Base-by-base conservation (phyloP, 2,888 invertebrate genomes). In the Tillus elongatus region DNA sequence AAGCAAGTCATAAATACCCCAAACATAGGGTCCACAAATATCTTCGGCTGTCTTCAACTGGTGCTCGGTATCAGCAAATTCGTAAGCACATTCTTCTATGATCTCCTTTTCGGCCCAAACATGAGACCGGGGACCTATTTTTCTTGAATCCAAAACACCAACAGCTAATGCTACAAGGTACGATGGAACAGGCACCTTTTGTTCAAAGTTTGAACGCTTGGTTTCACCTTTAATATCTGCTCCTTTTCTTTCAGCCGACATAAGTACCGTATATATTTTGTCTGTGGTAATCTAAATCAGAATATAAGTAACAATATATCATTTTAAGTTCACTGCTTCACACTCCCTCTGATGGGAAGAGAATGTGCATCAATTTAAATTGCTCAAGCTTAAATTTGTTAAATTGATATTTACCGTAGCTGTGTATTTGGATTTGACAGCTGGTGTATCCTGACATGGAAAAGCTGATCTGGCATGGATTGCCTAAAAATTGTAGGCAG, bases 381-480 rank as follows among this genome's bases (percentile, higher is more conserved):
- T 13, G 27, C n/a, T n/a, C n/a, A n/a, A n/a, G n/a, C n/a, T n/a
- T n/a, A n/a, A n/a, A n/a, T n/a, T n/a, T n/a, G n/a, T n/a, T n/a
- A n/a, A n/a, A n/a, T n/a, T n/a, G n/a, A n/a, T n/a, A n/a, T n/a
- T 51, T 54, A 71, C 70, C 63, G 57, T 70, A 63, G 1, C 57
- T 11, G 43, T 36, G 60, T 91, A 95, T 0, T 86, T 81, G 48
- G 81, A 77, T 67, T 96, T 96, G 0, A 92, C 85, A 0, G 80
- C 75, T 0, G 95, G 93, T 0, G 90, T 82, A 69, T 95, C 91
- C 69, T 95, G 93, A 56, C 92, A 93, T 0, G 95, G 95, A 2
- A 92, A 52, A 47, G 93, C 76, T 2, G 92, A 87, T 30, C 93
- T 75, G 1, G 89, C 88, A 67, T 91, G 88, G 47, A 91, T 90